Evolutionary conservation across 2,113 vertebrate genomes (phyloP).

Genomic region (Progne subis): DNA sequence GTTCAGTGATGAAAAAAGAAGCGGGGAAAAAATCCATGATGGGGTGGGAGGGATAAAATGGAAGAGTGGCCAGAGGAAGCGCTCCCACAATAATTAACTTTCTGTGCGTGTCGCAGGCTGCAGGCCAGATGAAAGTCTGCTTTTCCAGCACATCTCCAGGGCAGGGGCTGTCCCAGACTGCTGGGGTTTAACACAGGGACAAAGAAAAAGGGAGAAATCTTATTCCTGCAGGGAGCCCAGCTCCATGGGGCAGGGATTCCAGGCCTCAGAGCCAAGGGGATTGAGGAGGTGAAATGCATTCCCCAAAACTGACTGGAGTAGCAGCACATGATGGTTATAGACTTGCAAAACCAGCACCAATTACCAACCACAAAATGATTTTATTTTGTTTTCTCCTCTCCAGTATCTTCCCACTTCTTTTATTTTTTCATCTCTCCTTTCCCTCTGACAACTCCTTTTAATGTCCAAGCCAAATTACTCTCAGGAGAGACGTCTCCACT

Average conservation of each 20-base stretch:
- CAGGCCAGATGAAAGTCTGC: background rate
- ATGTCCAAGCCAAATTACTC: background rate
- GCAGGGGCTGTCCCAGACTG: background rate
- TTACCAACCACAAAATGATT: background rate
- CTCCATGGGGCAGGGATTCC: background rate
- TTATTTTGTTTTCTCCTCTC: background rate
- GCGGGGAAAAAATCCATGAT: background rate
- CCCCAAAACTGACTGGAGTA: background rate
- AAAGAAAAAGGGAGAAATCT: fast-evolving
- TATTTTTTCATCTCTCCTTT: background rate
- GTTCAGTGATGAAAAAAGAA: background rate
- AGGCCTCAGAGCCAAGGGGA: fast-evolving
- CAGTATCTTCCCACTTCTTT: background rate
- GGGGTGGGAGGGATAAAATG: background rate
- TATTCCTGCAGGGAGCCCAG: background rate
- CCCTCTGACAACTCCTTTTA: background rate
- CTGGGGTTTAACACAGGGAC: background rate
- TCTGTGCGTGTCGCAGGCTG: background rate
- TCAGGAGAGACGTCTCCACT: background rate
- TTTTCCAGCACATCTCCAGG: background rate
- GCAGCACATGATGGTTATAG: fast-evolving
- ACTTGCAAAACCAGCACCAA: background rate
- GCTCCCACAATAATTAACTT: background rate
- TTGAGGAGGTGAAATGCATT: fast-evolving
- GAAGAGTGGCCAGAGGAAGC: background rate